A percentile compares a stretch with the other conserved stretches of the same genome.
Conservation (phyloP, 2,888 invertebrate species). For the Conchocele bisecta region DNA sequence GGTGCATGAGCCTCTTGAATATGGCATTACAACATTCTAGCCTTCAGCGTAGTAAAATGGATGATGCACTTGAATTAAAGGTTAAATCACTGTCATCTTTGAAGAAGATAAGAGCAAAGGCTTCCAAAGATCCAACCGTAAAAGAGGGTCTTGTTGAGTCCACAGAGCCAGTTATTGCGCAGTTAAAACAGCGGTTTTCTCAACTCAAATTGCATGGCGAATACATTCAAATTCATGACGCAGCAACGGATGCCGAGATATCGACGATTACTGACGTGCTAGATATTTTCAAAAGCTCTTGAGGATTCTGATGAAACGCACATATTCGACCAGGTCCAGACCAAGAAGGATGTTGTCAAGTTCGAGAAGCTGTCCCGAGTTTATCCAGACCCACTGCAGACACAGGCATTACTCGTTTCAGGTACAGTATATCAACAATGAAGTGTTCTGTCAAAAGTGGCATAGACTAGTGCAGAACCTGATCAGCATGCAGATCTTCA, state of each 20-base stretch:
- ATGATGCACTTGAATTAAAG: background rate
- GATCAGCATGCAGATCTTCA: too few species aligned
- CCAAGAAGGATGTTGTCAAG: background rate
- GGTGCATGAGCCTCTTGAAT: constrained; percentile 27
- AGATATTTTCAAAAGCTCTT: background rate
- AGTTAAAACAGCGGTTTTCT: constrained; percentile 1
- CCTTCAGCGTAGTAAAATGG: background rate
- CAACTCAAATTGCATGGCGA: background rate
- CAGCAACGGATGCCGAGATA: background rate
- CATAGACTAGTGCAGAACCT: too few species aligned
- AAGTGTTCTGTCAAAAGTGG: background rate
- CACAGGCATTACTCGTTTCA: constrained; percentile 9
- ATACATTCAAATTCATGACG: constrained; percentile 3
- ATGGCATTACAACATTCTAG: constrained; percentile 13
- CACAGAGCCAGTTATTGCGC: background rate
- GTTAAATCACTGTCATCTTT: background rate
- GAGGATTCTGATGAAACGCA: background rate
- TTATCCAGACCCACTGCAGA: background rate
- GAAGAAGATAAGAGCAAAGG: background rate
- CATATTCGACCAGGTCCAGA: background rate
- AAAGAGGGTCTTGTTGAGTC: constrained; percentile 3
- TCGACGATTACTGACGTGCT: background rate
- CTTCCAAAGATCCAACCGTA: constrained; percentile 1
- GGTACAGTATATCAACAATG: background rate
- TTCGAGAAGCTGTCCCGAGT: background rate